Base-by-base conservation (phyloP, 2,113 vertebrate genomes). In the Ardeotis arabs region DNA sequence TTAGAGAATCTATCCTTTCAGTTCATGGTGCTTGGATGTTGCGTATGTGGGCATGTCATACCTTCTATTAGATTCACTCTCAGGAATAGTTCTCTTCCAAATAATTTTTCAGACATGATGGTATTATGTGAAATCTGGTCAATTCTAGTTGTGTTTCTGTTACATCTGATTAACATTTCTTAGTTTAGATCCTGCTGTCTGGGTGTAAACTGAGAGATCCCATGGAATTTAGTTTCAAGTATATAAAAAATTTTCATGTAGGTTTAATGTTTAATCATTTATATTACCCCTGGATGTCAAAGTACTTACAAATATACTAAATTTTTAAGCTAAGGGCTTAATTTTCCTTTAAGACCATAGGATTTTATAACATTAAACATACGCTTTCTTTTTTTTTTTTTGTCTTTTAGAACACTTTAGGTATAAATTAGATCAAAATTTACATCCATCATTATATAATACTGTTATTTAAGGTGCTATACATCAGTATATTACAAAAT, bases 221-320 rank as follows among this genome's bases (percentile, higher is more conserved):
- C 22, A 28, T 4, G 45, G 29, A 72, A 76, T 37, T 69, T 58
- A 53, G 6, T 84, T 79, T 79, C 24, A 59, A 60, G 6, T 73
- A n/a, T 24, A 60, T 8, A 3, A 75, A 37, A 72, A 9, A 1
- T 64, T 87, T 94, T 75, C 13, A 22, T 20, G 16, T 7, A 27
- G 7, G 9, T 74, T 78, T 74, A 91, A 29, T 0, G 0, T 63
- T 70, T 55, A 74, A 35, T 49, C 0, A 21, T 41, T 72, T 90
- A 67, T 67, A 7, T 53, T 68, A 44, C 10, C 6, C 2, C 21
- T 52, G 14, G 8, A 2, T 47, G 5, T 81, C 25, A 83, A 92
- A 86, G 23, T 20, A 53, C 21, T 79, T 75, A n/a, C 13, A 79
- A 68, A 73, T 69, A 31, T 5, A 20, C 15, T 28, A 20, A 63